Evolutionary conservation across 2,888 invertebrate genomes (phyloP).

Genomic region (Celastrina argiolus): DNA sequence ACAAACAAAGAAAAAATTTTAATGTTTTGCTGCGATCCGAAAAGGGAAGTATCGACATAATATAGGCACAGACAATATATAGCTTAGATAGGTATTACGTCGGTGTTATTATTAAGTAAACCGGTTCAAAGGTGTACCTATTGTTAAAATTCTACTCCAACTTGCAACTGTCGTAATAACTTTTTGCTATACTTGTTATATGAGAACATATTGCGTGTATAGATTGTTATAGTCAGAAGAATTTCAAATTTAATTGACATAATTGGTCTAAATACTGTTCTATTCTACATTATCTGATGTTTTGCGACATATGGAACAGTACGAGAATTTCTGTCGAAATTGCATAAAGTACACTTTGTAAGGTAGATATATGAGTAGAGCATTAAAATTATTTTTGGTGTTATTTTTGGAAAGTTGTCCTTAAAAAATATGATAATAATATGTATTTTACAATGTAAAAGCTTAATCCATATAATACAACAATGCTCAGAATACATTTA

Average conservation of each 20-base stretch:
- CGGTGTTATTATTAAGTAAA: not conserved
- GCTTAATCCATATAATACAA: no score
- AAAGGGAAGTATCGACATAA: constrained; percentile 2
- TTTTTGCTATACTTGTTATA: not conserved
- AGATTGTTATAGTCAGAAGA: constrained; percentile 4
- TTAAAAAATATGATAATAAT: no score
- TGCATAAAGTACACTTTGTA: not conserved
- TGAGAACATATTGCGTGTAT: not conserved
- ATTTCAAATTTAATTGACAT: constrained; percentile 3
- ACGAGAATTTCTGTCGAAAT: not conserved
- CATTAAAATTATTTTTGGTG: no score
- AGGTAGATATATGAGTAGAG: no score
- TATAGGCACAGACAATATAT: not conserved
- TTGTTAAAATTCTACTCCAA: constrained; percentile 13
- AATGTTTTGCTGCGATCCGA: not conserved
- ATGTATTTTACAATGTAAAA: no score
- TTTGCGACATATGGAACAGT: not conserved
- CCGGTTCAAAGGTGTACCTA: constrained; percentile 20
- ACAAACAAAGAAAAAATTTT: not conserved
- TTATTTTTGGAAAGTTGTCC: no score
- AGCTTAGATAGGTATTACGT: not conserved
- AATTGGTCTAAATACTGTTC: constrained; percentile 15
- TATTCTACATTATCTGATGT: not conserved
- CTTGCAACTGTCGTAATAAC: constrained; percentile 11
- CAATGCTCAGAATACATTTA: no score